phyloP scores from a whole-genome alignment of 2,888 invertebrate genomes.

The Drosophila infuscata region DNA sequence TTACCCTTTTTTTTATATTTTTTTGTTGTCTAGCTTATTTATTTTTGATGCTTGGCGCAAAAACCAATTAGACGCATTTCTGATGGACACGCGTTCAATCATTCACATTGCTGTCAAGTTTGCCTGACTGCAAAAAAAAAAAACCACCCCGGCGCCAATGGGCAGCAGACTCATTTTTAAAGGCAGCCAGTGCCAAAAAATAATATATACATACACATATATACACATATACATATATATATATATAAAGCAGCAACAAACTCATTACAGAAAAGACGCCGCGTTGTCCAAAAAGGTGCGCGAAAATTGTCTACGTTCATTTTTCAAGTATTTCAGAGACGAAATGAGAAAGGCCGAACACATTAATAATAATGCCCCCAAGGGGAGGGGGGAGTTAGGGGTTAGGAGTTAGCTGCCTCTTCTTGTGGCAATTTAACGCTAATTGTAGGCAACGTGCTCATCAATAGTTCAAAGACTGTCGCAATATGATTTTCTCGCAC shows the following conservation, averaged over 20 bases:
- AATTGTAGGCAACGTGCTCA: constrained; percentile 72
- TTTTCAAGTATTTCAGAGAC: constrained; percentile 67
- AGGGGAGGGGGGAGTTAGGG: not conserved
- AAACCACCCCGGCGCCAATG: constrained; percentile 39
- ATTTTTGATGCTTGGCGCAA: constrained; percentile 32
- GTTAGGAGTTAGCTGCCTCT: constrained; percentile 2
- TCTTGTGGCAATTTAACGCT: constrained; percentile 46
- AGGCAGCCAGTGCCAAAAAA: constrained; percentile 53
- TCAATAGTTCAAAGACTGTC: constrained; percentile 76
- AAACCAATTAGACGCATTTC: constrained; percentile 81
- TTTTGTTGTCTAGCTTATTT: constrained; percentile 31
- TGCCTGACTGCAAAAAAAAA: constrained; percentile 50
- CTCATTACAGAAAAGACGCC: constrained; percentile 61
- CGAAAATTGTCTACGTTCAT: constrained; percentile 65
- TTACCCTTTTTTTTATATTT: constrained; percentile 51
- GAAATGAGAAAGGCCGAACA: constrained; percentile 51
- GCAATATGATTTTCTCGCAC: constrained; percentile 31
- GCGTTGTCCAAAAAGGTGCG: constrained; percentile 58
- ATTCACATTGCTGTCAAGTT: constrained; percentile 77
- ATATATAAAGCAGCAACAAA: constrained; percentile 47
- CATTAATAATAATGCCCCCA: constrained; percentile 70
- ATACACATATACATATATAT: not conserved
- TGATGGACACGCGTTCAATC: constrained; percentile 81
- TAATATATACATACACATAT: constrained; percentile 13
- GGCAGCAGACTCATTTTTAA: constrained; percentile 43